Base-by-base conservation (phyloP, 1,140 invertebrate genomes). In the Dreissena polymorpha region DNA sequence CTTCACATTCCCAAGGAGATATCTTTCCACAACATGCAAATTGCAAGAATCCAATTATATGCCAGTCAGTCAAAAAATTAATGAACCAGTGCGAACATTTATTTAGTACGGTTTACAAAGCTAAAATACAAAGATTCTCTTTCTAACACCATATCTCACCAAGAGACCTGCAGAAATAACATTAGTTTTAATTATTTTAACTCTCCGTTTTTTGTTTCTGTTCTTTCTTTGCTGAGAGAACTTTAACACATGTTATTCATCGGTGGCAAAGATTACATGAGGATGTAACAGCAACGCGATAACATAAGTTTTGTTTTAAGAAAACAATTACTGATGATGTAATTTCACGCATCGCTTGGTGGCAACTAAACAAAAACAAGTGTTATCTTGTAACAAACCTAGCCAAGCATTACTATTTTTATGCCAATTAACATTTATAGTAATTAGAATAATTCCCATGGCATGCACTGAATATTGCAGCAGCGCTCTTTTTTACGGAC, bases 11-110 rank as follows among this genome's bases (percentile, higher is more conserved):
- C 57, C 57, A 60, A 60, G 57, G 14, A n/a, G 18, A 27, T n/a
- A 69, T 76, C 21, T 64, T 65, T 76, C 25, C 50, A n/a, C 29
- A 65, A 50, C 74, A 78, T 78, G 76, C 25, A 70, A 49, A 78
- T 69, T 78, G 21, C 49, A 49, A 78, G 68, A 78, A 78, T 78
- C 51, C 64, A 78, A 78, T 78, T 78, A 70, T 29, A 55, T 65
- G 65, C 39, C 76, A 78, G 76, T 78, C 76, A 78, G 29, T 78
- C 76, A 69, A 18, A 57, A 23, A 53, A 27, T 51, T 69, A 78
- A 78, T 78, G 76, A 67, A 55, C 39, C 53, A 51, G 27, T 18
- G 39, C 57, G 39, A 2, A 69, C 55, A 64, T 78, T 78, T 78
- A 78, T 78, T 65, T 70, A 68, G 76, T 70, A 29, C 68, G 68